Conservation (phyloP, 1,140 invertebrate species). For the Diabrotica undecimpunctata region DNA sequence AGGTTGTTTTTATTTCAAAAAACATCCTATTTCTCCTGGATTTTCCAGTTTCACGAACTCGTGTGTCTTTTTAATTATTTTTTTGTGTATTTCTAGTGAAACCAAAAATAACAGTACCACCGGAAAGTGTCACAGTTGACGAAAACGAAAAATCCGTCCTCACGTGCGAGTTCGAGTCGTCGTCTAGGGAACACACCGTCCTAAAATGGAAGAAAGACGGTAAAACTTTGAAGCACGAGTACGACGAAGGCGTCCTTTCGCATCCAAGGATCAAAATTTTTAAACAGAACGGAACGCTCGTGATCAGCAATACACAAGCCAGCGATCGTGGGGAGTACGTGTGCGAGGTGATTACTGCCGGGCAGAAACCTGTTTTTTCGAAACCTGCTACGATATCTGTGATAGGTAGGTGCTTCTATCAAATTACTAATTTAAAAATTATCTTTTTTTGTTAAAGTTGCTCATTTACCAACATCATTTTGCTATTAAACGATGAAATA, state of each 20-base stretch:
- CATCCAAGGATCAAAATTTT: conserved; percentile 51
- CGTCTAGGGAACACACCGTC: conserved; percentile 56
- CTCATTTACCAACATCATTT: too few species aligned
- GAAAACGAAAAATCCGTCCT: conserved; percentile 65
- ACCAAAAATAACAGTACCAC: conserved; percentile 47
- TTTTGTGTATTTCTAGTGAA: conserved; percentile 26
- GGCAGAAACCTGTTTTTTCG: conserved; percentile 59
- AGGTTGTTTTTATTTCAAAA: too few species aligned
- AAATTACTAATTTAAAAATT: neutral
- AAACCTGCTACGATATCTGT: conserved; percentile 57
- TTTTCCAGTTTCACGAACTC: too few species aligned
- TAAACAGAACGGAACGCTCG: conserved; percentile 58
- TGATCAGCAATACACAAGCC: conserved; percentile 57
- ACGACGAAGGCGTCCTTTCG: conserved; percentile 23
- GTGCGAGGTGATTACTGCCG: conserved; percentile 65
- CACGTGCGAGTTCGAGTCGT: conserved; percentile 57
- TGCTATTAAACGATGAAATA: too few species aligned
- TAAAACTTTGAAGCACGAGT: conserved; percentile 51
- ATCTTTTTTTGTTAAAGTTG: neutral
- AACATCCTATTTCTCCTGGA: too few species aligned
- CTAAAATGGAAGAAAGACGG: conserved; percentile 73
- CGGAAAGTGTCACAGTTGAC: conserved; percentile 56
- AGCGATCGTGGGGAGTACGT: conserved; percentile 64
- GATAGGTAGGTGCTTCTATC: conserved; percentile 51
- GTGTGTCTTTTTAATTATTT: too few species aligned